Evolutionary conservation across 2,888 invertebrate species (phyloP), one percentile per base, ranked within the genome.

Genomic region (Andrena trimmerana): DNA sequence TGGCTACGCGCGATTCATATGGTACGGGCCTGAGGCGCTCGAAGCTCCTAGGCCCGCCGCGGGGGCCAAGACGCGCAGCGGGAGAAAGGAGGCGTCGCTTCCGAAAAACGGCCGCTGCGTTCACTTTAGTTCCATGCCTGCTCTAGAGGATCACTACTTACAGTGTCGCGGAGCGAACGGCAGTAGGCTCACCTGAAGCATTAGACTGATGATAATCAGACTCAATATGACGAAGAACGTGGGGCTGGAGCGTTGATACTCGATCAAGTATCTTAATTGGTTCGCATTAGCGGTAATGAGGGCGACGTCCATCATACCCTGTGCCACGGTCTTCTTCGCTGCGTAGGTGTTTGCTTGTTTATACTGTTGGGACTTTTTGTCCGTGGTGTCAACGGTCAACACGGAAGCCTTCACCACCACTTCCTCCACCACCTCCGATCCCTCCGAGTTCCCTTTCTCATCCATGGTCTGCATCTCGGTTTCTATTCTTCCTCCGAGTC

Each of bases 301-400:
- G 0, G 96, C 96, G 54, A 97, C 95, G 89, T 97, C 96, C 96
- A 96, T 96, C 95, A 97, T 96, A 33, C 96, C 96, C 93, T 96
- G 96, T 0, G 96, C 95, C 0, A 95, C 95, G 0, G 95, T 95
- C 90, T 96, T 96, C 90, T 96, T 96, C 5, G 95, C 95, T 4
- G 95, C 95, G 88, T 95, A 95, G 8, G 92, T 93, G 81, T 94
- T 94, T 4, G 91, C 83, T 42, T 92, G 91, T 77, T 86, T 86
- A 8, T 52, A 77, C 2, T 85, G 69, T 13, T 84, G 84, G 16
- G 67, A 42, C 31, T 80, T 87, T 24, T 89, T 90, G 62, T 91
- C 91, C 16, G 88, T 90, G 4, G 90, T 90, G 24, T 91, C 91
- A 4, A 87, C 65, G 3, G 89, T 85, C 1, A 84, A 29, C 5